Evolutionary conservation across 2,797 vertebrate species (phyloP).

Genomic region (Peromyscus nudipes): DNA sequence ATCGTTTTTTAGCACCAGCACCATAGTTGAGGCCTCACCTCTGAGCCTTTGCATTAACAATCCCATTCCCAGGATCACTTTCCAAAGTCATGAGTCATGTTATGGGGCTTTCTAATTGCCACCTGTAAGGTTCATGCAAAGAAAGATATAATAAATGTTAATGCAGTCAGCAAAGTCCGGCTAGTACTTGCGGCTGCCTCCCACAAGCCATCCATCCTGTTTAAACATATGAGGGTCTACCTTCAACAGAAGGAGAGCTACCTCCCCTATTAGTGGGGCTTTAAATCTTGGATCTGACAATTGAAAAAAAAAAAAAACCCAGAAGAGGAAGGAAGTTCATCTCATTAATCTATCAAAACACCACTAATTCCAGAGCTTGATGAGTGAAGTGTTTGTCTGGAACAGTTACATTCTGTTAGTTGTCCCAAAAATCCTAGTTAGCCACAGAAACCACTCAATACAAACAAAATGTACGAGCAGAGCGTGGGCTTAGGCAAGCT

Average conservation of each 20-base stretch:
- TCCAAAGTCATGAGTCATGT: background rate
- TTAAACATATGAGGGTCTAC: background rate
- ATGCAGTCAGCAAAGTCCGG: background rate
- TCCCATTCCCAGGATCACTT: constrained; percentile 56
- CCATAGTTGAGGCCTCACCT: constrained; percentile 72
- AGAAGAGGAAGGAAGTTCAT: background rate
- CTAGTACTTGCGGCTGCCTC: background rate
- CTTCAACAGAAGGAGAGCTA: background rate
- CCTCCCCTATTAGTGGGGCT: background rate
- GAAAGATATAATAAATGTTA: background rate
- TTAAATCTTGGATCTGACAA: constrained; percentile 48
- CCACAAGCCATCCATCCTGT: background rate
- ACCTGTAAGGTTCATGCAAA: background rate
- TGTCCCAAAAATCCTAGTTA: background rate
- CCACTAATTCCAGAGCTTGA: constrained; percentile 59
- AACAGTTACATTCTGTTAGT: background rate
- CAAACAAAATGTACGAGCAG: constrained; percentile 9
- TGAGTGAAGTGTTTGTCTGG: background rate
- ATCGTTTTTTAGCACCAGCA: constrained; percentile 76
- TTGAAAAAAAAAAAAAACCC: background rate
- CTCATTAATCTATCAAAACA: background rate
- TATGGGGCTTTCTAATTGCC: constrained; percentile 32
- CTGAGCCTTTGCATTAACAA: constrained; percentile 75
- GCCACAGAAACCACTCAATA: background rate
- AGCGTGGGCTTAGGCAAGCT: constrained; percentile 9